Percentiles rank a stretch among this genome's conserved stretches.
phyloP scores from a whole-genome alignment of 1,140 invertebrate genomes.

The Drosophila suzukii region DNA sequence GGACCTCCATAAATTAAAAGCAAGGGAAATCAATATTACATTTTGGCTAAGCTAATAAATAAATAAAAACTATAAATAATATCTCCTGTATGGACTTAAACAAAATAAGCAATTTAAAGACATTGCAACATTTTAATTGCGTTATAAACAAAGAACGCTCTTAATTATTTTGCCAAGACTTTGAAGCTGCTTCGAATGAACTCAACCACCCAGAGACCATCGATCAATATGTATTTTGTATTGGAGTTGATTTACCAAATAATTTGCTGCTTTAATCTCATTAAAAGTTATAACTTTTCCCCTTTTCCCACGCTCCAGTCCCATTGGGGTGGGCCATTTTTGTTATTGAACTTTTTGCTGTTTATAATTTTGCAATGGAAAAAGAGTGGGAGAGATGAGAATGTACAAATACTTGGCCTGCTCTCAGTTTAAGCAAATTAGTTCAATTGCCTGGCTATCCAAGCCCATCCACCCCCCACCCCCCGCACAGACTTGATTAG shows the following conservation, averaged over 20 bases:
- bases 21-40: background rate
- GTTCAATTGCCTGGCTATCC: slow-evolving; percentile 72
- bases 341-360: slow-evolving; percentile 73
- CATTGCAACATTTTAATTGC: background rate
- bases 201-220: slow-evolving; percentile 12
- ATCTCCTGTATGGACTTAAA: background rate
- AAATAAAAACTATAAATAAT: too few relatives aligned
- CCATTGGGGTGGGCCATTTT: slow-evolving; percentile 29
- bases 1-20: background rate
- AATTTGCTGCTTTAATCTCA: slow-evolving; percentile 73
- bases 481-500: slow-evolving; percentile 76
- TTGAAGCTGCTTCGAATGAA: background rate
- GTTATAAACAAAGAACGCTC: background rate
- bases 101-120: background rate
- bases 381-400: slow-evolving; percentile 21
- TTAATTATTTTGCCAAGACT: slow-evolving; percentile 10
- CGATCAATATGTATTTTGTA: slow-evolving; percentile 45
- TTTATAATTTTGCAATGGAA: slow-evolving; percentile 64
- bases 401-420: slow-evolving; percentile 76
- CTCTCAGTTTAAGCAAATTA: slow-evolving; percentile 78
- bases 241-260: slow-evolving; percentile 59
- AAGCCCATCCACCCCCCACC: slow-evolving; percentile 3
- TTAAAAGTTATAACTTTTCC: slow-evolving; percentile 60
- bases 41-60: background rate
- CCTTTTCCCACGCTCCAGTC: slow-evolving; percentile 2